Conservation (phyloP, 2,888 invertebrate species). For the Microctonus aethiopoides region DNA sequence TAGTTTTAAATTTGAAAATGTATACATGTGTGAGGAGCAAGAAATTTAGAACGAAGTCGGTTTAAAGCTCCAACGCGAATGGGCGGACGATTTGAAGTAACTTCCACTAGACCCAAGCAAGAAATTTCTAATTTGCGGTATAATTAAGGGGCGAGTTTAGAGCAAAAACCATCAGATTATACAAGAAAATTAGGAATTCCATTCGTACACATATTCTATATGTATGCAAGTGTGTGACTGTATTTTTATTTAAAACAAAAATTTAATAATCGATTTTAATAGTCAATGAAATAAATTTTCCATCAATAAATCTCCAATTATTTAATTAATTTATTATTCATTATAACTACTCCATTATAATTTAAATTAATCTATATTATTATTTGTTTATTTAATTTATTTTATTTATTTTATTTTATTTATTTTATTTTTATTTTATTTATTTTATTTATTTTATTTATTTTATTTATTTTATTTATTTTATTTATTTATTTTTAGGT, state of each 20-base stretch:
- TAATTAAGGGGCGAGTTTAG: conserved; percentile 61
- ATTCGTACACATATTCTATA: conserved; percentile 26
- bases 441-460: no score
- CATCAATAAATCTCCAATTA: background rate
- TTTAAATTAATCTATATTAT: background rate
- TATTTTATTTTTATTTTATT: conserved; percentile 35
- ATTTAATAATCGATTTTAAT: background rate
- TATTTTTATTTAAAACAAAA: background rate
- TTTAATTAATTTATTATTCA: background rate
- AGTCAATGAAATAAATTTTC: background rate
- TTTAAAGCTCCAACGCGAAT: conserved; percentile 14
- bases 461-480: background rate
- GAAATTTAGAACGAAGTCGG: conserved; percentile 50
- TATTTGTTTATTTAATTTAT: background rate
- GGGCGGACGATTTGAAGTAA: background rate
- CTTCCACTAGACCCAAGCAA: conserved; percentile 28
- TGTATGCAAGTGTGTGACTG: conserved; percentile 11
- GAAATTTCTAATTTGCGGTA: conserved; percentile 66
- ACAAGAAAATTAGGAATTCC: conserved; percentile 60
- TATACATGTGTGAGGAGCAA: conserved; percentile 26
- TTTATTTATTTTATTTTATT: conserved; percentile 38
- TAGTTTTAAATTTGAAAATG: background rate
- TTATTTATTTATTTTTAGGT: conserved; percentile 54
- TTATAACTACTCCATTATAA: background rate
- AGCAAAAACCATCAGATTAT: conserved; percentile 51